These are phyloP conservation scores for Drepana falcataria DNA, from an alignment of 2,888 invertebrate species.

Conservation along the genomic window DNA sequence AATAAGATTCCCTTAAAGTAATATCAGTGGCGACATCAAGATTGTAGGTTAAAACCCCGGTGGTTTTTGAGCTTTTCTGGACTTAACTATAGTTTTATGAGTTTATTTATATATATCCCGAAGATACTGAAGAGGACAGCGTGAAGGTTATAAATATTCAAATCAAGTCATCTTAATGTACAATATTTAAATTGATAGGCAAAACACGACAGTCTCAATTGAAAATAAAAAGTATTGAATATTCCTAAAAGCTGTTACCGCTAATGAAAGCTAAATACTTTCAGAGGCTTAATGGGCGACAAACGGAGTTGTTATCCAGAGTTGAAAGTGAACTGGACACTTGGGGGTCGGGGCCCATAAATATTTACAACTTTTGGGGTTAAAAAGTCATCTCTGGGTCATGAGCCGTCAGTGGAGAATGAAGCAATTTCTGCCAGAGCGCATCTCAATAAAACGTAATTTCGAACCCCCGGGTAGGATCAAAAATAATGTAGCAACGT, in stretches of 20 bases:
- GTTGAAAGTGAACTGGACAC: not conserved
- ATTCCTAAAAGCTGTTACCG: not conserved
- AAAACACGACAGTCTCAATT: too few relatives aligned
- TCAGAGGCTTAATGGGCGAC: constrained; percentile 12
- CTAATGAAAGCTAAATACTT: constrained; percentile 9
- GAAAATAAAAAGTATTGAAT: not conserved
- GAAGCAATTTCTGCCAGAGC: not conserved
- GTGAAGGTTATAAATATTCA: too few relatives aligned
- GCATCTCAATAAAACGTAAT: not conserved
- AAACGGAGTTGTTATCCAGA: constrained; percentile 2
- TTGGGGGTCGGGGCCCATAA: not conserved
- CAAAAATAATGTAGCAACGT: not conserved
- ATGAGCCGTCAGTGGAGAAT: not conserved
- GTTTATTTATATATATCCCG: too few relatives aligned
- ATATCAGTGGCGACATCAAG: too few relatives aligned
- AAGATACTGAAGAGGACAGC: too few relatives aligned
- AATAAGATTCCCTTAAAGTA: too few relatives aligned
- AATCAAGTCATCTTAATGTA: too few relatives aligned
- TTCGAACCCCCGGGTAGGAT: not conserved
- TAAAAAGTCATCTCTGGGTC: not conserved
- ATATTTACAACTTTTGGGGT: not conserved
- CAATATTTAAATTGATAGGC: too few relatives aligned
- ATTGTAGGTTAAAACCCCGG: too few relatives aligned
- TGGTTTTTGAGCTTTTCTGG: too few relatives aligned
- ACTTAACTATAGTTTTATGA: too few relatives aligned